Base-by-base conservation (phyloP, 2,888 invertebrate species). In the Hypercompe scribonia region DNA sequence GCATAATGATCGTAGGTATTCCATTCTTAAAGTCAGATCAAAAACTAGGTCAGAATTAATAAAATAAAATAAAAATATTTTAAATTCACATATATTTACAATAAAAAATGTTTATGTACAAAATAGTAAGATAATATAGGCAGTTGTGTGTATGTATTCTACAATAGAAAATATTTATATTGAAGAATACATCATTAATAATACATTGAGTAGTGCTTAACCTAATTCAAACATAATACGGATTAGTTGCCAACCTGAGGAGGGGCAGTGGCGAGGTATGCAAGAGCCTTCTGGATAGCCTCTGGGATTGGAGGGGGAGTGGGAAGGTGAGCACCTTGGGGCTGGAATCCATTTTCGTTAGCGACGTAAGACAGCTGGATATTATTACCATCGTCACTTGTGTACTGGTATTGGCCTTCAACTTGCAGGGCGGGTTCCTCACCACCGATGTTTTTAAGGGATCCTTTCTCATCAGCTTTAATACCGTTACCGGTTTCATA, bases 311-410 rank as follows among this genome's bases (percentile, higher is more conserved):
- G 97, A 63, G 97, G 97, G 42, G 97, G 96, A 1, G 96, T 96
- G 50, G 97, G 97, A 2, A 97, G 88, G 83, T 96, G 96, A 33
- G 94, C 94, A n/a, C 96, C 96, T 83, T 94, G 95, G 15, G 97
- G 97, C 88, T 97, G 97, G 94, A 95, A 97, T 69, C 97, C 97
- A 81, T 97, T 97, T 88, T 97, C 97, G 86, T 97, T 96, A 70
- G 97, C 97, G 61, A 96, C 91, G 91, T 97, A 97, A 1, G 95
- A 92, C 75, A 97, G 86, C 81, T 96, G 95, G 83, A 97, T 96
- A 76, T 91, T 92, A 74, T 93, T 90, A 50, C 97, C 97, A 28
- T 97, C 97, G 0, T 97, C 97, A 65, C 96, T 96, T 3, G 96
- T 96, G 90, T 97, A 97, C 65, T 96, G 95, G 91, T 93, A 97